These are phyloP conservation scores for Pangasius mekongensis DNA, from an alignment of 2,797 vertebrate species.

Conservation along the genomic window DNA sequence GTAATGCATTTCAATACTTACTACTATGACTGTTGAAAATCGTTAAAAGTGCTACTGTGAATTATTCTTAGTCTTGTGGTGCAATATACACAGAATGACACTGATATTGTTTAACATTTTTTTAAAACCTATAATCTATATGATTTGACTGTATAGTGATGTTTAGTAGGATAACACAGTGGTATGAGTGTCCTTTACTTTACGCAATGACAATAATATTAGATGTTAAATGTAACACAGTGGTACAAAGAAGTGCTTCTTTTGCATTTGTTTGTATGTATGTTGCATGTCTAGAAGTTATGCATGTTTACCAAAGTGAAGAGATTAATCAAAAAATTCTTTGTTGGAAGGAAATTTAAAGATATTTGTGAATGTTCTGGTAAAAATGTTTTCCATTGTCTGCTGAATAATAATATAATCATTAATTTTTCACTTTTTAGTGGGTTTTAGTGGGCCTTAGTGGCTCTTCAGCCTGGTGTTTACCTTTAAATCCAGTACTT, in stretches of 20 bases:
- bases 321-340: neutral
- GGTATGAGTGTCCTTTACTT: neutral
- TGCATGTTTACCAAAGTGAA: neutral
- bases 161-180: slow-evolving; percentile 3
- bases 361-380: neutral
- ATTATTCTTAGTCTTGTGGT: slow-evolving; percentile 5
- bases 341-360: neutral
- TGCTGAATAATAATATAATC: neutral
- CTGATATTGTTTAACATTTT: neutral
- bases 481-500: slow-evolving; percentile 60
- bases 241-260: neutral
- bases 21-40: neutral
- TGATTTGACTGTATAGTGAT: slow-evolving; percentile 30
- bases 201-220: neutral
- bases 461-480: neutral
- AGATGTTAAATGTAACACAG: neutral
- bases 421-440: neutral
- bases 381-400: neutral
- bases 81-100: slow-evolving; percentile 2
- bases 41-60: neutral
- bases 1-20: slow-evolving; percentile 13
- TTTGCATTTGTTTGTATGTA: slow-evolving; percentile 17
- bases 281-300: slow-evolving; percentile 28
- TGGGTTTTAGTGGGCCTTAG: neutral
- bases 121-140: neutral